These are phyloP conservation scores for Pelmatolapia mariae DNA, from an alignment of 2,113 vertebrate genomes.

Conservation along the genomic window DNA sequence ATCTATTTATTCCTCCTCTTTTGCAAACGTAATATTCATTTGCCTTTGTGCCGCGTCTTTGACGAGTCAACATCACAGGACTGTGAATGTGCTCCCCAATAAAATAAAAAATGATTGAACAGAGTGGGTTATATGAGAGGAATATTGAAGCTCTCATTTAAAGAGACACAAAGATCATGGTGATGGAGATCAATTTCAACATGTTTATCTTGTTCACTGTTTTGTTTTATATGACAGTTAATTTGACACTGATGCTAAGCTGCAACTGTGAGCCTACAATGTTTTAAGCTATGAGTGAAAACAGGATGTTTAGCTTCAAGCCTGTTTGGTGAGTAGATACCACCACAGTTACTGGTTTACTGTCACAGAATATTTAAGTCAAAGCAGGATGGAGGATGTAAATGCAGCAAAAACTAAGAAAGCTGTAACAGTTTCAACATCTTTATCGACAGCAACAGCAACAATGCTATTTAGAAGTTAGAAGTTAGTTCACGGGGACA, in stretches of 20 bases:
- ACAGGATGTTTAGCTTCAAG: not conserved
- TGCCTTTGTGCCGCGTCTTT: not conserved
- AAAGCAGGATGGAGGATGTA: not conserved
- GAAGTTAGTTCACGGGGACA: not conserved
- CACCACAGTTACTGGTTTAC: not conserved
- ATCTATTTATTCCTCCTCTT: not conserved
- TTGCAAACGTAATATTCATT: not conserved
- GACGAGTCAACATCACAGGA: not conserved
- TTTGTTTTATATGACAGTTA: not conserved
- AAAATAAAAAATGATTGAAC: not conserved
- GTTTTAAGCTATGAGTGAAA: not conserved
- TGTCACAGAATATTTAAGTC: not conserved
- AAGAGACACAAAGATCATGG: not conserved
- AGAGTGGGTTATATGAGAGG: not conserved
- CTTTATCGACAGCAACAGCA: accelerated
- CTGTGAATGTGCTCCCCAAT: not conserved
- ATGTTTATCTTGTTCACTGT: not conserved
- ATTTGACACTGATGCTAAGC: not conserved
- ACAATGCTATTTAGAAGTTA: not conserved
- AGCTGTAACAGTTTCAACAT: not conserved
- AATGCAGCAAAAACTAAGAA: not conserved
- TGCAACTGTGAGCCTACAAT: not conserved
- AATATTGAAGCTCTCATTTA: not conserved
- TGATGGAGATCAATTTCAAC: not conserved
- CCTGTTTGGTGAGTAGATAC: not conserved